phyloP scores from a whole-genome alignment of 2,888 invertebrate genomes.

The Ennomos fuscantarius region DNA sequence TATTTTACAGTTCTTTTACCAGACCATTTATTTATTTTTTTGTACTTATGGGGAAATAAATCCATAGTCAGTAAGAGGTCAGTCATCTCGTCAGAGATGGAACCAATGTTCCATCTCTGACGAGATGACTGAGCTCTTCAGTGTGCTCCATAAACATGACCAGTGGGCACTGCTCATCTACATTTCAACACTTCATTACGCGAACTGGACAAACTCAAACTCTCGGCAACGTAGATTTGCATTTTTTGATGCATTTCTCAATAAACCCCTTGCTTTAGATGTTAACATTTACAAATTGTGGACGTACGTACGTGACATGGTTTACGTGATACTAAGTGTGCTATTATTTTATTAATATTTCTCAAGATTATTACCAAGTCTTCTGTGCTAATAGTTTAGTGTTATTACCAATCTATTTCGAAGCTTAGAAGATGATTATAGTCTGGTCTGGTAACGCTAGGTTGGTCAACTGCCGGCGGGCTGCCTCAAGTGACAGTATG shows the following conservation, averaged over 20 bases:
- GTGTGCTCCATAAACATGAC: no score
- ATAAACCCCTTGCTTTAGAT: background rate
- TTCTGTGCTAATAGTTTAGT: no score
- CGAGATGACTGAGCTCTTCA: no score
- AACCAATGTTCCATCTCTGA: no score
- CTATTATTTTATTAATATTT: slow-evolving; percentile 11
- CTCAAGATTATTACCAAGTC: slow-evolving; percentile 24
- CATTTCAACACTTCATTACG: no score
- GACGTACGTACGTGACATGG: slow-evolving; percentile 31
- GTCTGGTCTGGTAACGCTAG: slow-evolving; percentile 18
- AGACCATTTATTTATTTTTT: no score
- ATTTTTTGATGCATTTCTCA: background rate
- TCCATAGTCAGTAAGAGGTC: no score
- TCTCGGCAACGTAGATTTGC: background rate
- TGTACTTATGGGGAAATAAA: no score
- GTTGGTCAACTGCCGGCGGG: slow-evolving; percentile 4
- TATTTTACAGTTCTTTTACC: no score
- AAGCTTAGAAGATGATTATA: slow-evolving; percentile 26
- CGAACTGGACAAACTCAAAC: no score
- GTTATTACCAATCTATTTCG: slow-evolving; percentile 27
- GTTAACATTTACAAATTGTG: slow-evolving; percentile 16
- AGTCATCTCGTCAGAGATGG: no score
- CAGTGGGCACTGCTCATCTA: no score
- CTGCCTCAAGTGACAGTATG: slow-evolving; percentile 6
- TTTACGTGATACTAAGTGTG: slow-evolving; percentile 24